Evolutionary conservation across 1,140 invertebrate genomes (phyloP).

Genomic region (Platyura marginata): DNA sequence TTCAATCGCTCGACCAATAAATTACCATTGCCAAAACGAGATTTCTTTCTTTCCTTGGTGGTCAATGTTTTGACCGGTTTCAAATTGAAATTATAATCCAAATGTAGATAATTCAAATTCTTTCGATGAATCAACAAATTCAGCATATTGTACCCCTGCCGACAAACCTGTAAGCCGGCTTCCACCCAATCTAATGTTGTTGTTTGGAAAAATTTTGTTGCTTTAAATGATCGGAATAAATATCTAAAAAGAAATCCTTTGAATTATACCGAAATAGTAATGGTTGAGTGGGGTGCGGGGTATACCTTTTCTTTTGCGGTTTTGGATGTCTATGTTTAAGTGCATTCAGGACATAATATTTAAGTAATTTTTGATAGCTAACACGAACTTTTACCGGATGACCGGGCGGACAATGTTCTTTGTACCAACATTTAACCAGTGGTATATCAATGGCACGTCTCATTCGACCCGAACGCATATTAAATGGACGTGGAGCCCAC

Average conservation of each 20-base stretch:
- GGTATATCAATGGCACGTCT: conserved; percentile 92
- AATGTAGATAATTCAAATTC: conserved; percentile 97
- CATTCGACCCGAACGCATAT: conserved; percentile 74
- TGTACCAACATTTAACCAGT: conserved; percentile 93
- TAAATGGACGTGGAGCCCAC: conserved; percentile 97
- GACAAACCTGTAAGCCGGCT: conserved; percentile 91
- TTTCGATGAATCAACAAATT: conserved; percentile 98
- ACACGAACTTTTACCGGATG: conserved; percentile 99
- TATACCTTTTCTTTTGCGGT: conserved; percentile 95
- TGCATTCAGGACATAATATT: conserved; percentile 96
- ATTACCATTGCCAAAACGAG: conserved; percentile 92
- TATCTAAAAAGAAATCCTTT: too few relatives aligned
- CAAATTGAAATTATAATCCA: conserved; percentile 99
- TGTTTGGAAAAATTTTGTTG: conserved; percentile 99
- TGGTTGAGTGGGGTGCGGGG: too few relatives aligned
- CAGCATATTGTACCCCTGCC: conserved; percentile 99
- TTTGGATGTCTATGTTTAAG: conserved; percentile 94
- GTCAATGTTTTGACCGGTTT: conserved; percentile 99
- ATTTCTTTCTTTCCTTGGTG: conserved; percentile 98
- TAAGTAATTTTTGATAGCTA: conserved; percentile 96
- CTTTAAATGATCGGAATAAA: conserved; percentile 96
- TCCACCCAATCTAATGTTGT: conserved; percentile 99
- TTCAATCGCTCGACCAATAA: not conserved
- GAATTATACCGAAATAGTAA: too few relatives aligned
- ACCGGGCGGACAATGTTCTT: conserved; percentile 94